Conservation (phyloP, 2,797 vertebrate genomes). For the Scomberomorus guttatus region DNA sequence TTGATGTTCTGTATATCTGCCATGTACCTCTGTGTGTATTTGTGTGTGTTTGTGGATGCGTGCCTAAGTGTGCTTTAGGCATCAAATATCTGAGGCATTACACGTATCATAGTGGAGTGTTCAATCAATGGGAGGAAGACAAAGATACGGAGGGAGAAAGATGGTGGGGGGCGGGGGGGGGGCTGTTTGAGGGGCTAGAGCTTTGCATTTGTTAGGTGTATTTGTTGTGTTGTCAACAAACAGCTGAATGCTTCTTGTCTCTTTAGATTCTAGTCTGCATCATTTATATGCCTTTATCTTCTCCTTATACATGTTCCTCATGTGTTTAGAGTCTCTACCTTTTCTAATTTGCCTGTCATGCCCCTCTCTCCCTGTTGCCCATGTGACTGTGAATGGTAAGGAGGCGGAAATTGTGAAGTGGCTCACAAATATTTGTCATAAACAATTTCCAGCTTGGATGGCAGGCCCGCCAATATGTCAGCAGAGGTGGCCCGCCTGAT, state of each 20-base stretch:
- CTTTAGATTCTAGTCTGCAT: constrained; percentile 22
- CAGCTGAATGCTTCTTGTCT: constrained; percentile 38
- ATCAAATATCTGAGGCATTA: constrained; percentile 24
- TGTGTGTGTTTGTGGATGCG: constrained; percentile 5
- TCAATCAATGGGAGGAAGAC: constrained; percentile 9
- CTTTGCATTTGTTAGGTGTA: not conserved
- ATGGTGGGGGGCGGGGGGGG: not conserved
- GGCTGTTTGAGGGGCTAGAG: not conserved
- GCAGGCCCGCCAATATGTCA: constrained; percentile 46
- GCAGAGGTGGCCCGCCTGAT: constrained; percentile 38
- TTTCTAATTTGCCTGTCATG: constrained; percentile 9
- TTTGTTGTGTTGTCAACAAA: constrained; percentile 20
- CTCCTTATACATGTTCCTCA: constrained; percentile 8
- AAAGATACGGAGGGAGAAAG: not conserved
- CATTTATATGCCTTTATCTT: constrained; percentile 24
- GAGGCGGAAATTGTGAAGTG: constrained; percentile 30
- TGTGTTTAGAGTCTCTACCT: constrained; percentile 19
- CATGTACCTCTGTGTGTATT: not conserved
- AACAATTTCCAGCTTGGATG: constrained; percentile 39
- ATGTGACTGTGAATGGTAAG: constrained; percentile 27
- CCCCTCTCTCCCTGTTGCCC: not conserved
- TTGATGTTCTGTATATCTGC: constrained; percentile 56
- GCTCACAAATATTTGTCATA: constrained; percentile 59
- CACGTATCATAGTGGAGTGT: constrained; percentile 10
- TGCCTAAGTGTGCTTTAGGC: constrained; percentile 6